These are phyloP conservation scores for Antitype chi DNA, from an alignment of 2,888 invertebrate species.

Conservation along the genomic window DNA sequence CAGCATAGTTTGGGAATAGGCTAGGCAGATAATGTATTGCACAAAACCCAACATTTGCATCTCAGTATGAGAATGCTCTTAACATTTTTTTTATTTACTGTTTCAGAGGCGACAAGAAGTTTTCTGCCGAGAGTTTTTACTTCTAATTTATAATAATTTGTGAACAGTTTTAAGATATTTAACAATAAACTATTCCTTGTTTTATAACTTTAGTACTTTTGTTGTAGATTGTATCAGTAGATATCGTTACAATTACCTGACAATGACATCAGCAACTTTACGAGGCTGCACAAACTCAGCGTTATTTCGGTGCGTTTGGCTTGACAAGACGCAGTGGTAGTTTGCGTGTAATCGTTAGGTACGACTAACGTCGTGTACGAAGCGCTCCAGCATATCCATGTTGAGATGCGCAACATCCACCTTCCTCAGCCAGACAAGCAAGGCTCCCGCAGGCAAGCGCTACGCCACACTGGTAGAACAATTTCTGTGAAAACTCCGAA, in stretches of 20 bases:
- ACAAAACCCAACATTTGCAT: neutral
- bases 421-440: neutral
- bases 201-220: constrained; percentile 22
- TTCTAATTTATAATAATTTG: constrained; percentile 72
- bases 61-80: neutral
- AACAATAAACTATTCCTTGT: constrained; percentile 49
- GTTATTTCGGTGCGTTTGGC: neutral
- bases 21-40: neutral
- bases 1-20: neutral
- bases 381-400: neutral
- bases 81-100: constrained; percentile 10
- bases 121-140: constrained; percentile 82
- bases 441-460: too few relatives aligned
- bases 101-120: constrained; percentile 82
- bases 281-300: too few relatives aligned
- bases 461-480: too few relatives aligned
- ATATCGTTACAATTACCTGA: neutral
- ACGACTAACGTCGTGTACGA: neutral
- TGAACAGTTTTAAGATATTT: constrained; percentile 53
- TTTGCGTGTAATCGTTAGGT: neutral
- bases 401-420: neutral
- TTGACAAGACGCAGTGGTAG: neutral
- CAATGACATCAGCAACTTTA: too few relatives aligned
- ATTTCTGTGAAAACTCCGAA: too few relatives aligned
- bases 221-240: constrained; percentile 5